Evolutionary conservation across 2,113 vertebrate genomes (phyloP), one percentile per base, ranked within the genome.

Genomic region (Ptilonorhynchus violaceus): DNA sequence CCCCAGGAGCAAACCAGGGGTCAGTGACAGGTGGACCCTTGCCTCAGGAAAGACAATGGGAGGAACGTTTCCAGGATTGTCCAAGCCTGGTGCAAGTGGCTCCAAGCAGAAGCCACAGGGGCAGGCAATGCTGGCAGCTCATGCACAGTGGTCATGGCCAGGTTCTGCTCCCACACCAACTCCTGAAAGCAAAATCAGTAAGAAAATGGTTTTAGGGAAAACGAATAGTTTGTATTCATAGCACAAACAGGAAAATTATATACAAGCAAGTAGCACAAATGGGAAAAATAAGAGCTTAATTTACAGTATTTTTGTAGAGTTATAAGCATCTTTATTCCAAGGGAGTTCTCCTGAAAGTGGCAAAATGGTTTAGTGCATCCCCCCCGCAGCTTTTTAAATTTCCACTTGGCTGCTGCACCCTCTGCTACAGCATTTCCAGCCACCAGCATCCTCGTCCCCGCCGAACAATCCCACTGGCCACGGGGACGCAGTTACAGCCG

Each of bases 401-500:
- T 82, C 62, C 66, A 42, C 41, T 58, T 44, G 91, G 47, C 47
- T 89, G 35, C 66, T 68, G 50, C 53, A 72, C 33, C 52, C 58
- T 62, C 25, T 87, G 46, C 58, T 62, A 8, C 49, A 67, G 66
- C 49, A 14, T 15, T 72, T 76, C 44, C 70, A 78, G 33, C n/a
- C 59, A 27, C 33, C 3, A 9, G 60, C 46, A 50, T 18, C 59
- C 30, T 69, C 39, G 44, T 67, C 14, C 28, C 11, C 28, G 3
- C 37, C 1, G 2, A 35, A 13, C 7, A 11, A 33, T 55, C 58
- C 81, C 39, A 0, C 3, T 0, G 1, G 20, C 52, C 7, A 1
- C 0, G 0, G 63, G 79, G 53, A 33, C 13, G 3, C 2, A 0
- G 2, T 7, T 23, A 7, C 0, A 0, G n/a, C 44, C 37, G 1